These are phyloP conservation scores for Labeo catla DNA, from an alignment of 2,113 vertebrate genomes.

Conservation along the genomic window DNA sequence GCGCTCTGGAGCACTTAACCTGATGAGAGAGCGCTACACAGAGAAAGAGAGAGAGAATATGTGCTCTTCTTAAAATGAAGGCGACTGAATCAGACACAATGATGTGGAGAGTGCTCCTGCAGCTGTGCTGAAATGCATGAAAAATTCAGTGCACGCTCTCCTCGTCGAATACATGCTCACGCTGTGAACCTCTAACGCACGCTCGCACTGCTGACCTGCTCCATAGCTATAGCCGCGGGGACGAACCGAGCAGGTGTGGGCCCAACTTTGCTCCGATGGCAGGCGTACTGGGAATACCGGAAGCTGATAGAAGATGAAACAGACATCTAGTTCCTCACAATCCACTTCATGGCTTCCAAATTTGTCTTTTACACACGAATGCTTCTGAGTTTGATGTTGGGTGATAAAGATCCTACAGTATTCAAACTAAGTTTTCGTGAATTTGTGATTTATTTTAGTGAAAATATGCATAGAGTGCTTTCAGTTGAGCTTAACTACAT, in stretches of 20 bases:
- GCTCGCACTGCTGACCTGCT: not conserved
- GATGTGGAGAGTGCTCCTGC: conserved; percentile 29
- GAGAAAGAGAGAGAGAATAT: conserved; percentile 22
- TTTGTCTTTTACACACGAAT: not conserved
- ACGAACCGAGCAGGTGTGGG: not conserved
- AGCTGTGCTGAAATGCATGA: conserved; percentile 41
- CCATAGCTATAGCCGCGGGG: not conserved
- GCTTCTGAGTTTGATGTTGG: not conserved
- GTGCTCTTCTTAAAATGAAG: conserved; percentile 24
- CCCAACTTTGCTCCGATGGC: not conserved
- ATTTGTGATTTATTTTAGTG: too few relatives aligned
- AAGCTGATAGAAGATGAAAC: not conserved
- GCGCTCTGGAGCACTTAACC: conserved; percentile 68
- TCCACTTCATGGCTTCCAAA: not conserved
- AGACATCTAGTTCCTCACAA: not conserved
- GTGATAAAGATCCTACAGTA: not conserved
- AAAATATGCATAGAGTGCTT: too few relatives aligned
- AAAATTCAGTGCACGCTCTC: conserved; percentile 27
- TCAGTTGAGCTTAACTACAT: too few relatives aligned
- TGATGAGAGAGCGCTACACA: conserved; percentile 47
- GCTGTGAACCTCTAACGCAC: not conserved
- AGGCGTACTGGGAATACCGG: not conserved
- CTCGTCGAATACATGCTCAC: conserved; percentile 36
- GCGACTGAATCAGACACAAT: conserved; percentile 20
- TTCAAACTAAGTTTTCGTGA: too few relatives aligned